Conservation (phyloP, 2,797 vertebrate genomes). For the Trichosurus vulpecula region DNA sequence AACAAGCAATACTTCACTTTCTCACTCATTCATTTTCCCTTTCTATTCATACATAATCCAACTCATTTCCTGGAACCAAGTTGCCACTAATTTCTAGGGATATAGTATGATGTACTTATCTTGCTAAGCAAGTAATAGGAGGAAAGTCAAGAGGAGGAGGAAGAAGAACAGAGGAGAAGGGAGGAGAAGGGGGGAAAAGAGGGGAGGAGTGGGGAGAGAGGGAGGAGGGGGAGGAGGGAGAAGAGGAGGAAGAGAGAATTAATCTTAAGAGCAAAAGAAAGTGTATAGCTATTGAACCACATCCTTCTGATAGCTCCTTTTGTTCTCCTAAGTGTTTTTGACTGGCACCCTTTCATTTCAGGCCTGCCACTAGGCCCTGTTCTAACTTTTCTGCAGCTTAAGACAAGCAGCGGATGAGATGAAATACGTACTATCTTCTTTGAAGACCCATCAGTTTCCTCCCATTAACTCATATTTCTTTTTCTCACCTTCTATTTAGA, state of each 20-base stretch:
- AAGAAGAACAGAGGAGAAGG: not conserved
- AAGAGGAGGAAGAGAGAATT: not conserved
- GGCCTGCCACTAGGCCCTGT: not conserved
- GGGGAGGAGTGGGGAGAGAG: not conserved
- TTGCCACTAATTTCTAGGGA: not conserved
- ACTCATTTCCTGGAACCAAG: not conserved
- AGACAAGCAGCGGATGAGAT: not conserved
- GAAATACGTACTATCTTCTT: not conserved
- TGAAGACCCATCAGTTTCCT: not conserved
- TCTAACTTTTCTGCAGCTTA: not conserved
- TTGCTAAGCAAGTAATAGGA: not conserved
- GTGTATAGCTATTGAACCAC: not conserved
- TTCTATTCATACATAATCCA: not conserved
- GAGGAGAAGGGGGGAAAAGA: not conserved
- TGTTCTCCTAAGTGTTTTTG: not conserved
- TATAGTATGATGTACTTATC: not conserved
- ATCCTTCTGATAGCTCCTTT: not conserved
- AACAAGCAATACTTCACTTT: not conserved
- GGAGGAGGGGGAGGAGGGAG: no score
- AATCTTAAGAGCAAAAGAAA: not conserved
- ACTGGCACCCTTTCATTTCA: not conserved
- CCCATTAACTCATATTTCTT: not conserved
- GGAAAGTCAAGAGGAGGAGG: not conserved
- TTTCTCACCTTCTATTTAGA: not conserved
- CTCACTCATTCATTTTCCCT: not conserved